Evolutionary conservation across 2,888 invertebrate species (phyloP).

Genomic region (Isotomurus palustris): DNA sequence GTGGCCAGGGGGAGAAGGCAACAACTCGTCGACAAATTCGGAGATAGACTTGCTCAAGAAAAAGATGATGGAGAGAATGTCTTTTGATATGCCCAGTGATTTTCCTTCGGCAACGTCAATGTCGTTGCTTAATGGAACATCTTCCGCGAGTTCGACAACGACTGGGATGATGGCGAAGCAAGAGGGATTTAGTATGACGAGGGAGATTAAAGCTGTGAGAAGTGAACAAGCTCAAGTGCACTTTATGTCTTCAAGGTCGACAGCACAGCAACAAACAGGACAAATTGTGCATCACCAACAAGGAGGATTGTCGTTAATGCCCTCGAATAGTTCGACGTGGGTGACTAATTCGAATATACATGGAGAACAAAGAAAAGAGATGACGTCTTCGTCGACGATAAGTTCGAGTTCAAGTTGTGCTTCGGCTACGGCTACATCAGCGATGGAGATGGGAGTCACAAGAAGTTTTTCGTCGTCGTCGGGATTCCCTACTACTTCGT

Average conservation of each 20-base stretch:
- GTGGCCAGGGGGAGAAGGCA: neutral
- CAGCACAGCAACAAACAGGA: constrained; percentile 5
- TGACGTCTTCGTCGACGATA: constrained; percentile 9
- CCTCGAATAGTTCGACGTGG: constrained; percentile 13
- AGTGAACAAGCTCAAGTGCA: constrained; percentile 37
- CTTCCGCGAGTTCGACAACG: constrained; percentile 2
- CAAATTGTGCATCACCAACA: constrained; percentile 15
- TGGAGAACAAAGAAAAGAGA: constrained; percentile 10
- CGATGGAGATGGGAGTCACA: constrained; percentile 31
- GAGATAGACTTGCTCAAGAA: constrained; percentile 15
- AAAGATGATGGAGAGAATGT: constrained; percentile 25
- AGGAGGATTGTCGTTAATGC: constrained; percentile 1
- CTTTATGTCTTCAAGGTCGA: constrained; percentile 30
- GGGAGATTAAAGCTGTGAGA: constrained; percentile 17
- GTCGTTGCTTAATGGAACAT: constrained; percentile 9
- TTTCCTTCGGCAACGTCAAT: too few relatives aligned
- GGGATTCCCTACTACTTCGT: constrained; percentile 30
- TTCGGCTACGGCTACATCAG: constrained; percentile 15
- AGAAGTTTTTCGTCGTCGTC: constrained; percentile 43
- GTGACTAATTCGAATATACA: constrained; percentile 14
- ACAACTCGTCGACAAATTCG: neutral
- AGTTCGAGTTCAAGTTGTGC: neutral
- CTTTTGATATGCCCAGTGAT: constrained; percentile 14
- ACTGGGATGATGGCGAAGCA: constrained; percentile 14
- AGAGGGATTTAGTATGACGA: constrained; percentile 17